phyloP scores from a whole-genome alignment of 2,888 invertebrate species.

The Nomada goodeniana region DNA sequence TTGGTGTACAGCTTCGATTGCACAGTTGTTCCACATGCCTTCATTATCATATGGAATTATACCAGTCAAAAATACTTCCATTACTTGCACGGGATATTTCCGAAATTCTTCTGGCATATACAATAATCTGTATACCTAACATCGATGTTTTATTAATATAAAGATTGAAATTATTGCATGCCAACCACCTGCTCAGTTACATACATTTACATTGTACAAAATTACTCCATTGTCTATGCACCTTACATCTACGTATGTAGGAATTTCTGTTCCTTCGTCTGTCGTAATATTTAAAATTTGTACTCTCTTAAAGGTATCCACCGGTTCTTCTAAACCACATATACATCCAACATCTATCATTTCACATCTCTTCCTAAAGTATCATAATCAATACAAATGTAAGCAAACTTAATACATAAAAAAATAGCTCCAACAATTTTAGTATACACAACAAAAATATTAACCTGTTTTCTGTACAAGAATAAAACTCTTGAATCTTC shows the following conservation, averaged over 20 bases:
- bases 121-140: constrained; percentile 78
- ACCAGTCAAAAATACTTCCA: constrained; percentile 86
- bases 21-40: constrained; percentile 85
- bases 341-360: constrained; percentile 85
- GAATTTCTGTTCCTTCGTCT: constrained; percentile 71
- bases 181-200: constrained; percentile 14
- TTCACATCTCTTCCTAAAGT: constrained; percentile 61
- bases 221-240: constrained; percentile 87
- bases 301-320: constrained; percentile 86
- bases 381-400: neutral
- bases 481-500: constrained; percentile 74
- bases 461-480: constrained; percentile 74
- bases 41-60: constrained; percentile 86
- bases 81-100: constrained; percentile 82
- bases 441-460: neutral
- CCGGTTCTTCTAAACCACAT: constrained; percentile 85
- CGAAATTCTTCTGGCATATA: constrained; percentile 83
- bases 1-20: constrained; percentile 81
- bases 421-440: neutral
- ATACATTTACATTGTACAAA: constrained; percentile 58
- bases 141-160: neutral
- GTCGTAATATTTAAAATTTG: constrained; percentile 85
- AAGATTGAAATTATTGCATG: neutral
- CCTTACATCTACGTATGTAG: constrained; percentile 84
- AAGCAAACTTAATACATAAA: neutral